phyloP scores from a whole-genome alignment of 2,797 vertebrate genomes.

The Lacerta viridis region DNA sequence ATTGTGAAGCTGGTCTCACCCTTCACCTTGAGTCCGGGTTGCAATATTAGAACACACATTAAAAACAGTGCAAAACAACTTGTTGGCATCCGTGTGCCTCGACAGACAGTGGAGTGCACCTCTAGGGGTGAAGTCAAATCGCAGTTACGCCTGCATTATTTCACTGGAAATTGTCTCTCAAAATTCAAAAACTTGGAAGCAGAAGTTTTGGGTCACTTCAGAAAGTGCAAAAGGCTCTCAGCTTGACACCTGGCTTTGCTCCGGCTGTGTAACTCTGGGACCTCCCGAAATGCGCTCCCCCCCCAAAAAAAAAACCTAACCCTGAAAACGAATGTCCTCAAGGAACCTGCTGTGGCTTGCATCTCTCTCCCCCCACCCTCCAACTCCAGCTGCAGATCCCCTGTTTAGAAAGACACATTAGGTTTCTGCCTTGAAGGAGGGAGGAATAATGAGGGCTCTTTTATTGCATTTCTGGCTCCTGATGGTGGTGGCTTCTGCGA shows the following conservation, averaged over 20 bases:
- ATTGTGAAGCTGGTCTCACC: not conserved
- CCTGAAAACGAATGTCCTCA: not conserved
- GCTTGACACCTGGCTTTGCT: no score
- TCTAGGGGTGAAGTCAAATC: no score
- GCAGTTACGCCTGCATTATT: not conserved
- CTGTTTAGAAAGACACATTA: not conserved
- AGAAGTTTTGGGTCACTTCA: not conserved
- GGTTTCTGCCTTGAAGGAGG: not conserved
- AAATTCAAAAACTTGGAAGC: not conserved
- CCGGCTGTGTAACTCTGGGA: rapidly evolving
- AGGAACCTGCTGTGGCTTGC: not conserved
- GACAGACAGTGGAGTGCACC: no score
- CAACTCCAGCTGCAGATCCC: not conserved
- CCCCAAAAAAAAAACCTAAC: not conserved
- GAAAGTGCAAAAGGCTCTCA: not conserved
- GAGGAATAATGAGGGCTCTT: constrained; percentile 4
- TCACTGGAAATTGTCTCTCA: not conserved
- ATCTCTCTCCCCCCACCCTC: no score
- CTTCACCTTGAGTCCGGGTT: not conserved
- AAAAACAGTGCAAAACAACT: no score
- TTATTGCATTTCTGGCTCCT: not conserved
- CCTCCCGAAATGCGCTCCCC: not conserved
- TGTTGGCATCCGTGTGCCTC: no score
- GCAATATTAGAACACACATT: no score
- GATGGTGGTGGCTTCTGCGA: not conserved